phyloP scores from a whole-genome alignment of 2,888 invertebrate genomes.

The Sisyra terminalis region DNA sequence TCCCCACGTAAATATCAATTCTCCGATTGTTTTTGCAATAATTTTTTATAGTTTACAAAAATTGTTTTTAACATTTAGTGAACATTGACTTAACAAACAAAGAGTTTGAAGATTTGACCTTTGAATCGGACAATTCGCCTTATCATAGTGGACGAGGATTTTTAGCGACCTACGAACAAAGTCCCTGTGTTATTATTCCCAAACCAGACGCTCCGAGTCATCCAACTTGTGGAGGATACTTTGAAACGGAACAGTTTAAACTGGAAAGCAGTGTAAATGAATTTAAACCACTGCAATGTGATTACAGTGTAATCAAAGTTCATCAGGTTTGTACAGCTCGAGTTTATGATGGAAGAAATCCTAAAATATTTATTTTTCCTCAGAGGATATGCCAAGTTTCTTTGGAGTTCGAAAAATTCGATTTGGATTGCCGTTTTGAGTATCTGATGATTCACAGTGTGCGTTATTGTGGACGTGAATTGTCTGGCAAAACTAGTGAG shows the following conservation, averaged over 20 bases:
- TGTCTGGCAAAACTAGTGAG: slow-evolving; percentile 20
- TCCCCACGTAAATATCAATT: slow-evolving; percentile 23
- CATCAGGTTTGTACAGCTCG: slow-evolving; percentile 6
- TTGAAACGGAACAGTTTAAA: slow-evolving; percentile 17
- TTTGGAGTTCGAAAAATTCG: slow-evolving; percentile 20
- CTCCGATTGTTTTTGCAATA: too few species aligned
- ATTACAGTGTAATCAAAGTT: slow-evolving; percentile 7
- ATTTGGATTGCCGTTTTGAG: slow-evolving; percentile 21
- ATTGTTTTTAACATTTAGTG: slow-evolving; percentile 17
- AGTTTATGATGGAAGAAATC: too few species aligned
- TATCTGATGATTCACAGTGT: slow-evolving; percentile 19
- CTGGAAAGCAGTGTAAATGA: slow-evolving; percentile 14
- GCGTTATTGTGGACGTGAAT: slow-evolving; percentile 20
- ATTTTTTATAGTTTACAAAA: too few species aligned
- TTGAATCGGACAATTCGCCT: slow-evolving; percentile 21
- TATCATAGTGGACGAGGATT: slow-evolving; percentile 27
- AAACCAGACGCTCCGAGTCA: background rate
- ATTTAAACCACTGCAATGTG: slow-evolving; percentile 5
- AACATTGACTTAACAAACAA: slow-evolving; percentile 19
- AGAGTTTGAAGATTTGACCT: slow-evolving; percentile 22
- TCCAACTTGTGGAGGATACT: slow-evolving; percentile 16
- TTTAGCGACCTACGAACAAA: slow-evolving; percentile 25
- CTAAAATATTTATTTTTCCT: too few species aligned
- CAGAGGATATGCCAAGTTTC: slow-evolving; percentile 21
- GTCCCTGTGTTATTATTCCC: slow-evolving; percentile 17